These are phyloP conservation scores for Vultur gryphus DNA, from an alignment of 2,797 vertebrate species.

Conservation along the genomic window DNA sequence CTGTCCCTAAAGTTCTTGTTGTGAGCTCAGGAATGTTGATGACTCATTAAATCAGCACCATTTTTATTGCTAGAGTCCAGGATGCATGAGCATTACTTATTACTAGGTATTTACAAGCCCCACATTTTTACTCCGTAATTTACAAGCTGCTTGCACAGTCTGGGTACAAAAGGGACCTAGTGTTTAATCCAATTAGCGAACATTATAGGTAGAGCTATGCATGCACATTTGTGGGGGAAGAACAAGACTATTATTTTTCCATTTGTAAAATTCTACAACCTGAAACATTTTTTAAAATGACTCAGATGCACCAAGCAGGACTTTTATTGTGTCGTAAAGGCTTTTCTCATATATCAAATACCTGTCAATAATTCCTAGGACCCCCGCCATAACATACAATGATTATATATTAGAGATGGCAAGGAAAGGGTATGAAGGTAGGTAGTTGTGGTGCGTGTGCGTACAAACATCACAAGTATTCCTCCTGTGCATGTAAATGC, in stretches of 20 bases:
- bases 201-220: background rate
- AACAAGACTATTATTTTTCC: background rate
- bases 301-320: background rate
- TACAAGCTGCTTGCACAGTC: background rate
- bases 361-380: background rate
- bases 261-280: background rate
- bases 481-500: background rate
- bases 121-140: background rate
- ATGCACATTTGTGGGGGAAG: background rate
- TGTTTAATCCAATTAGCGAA: background rate
- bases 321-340: background rate
- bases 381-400: background rate
- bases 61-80: background rate
- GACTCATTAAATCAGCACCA: background rate
- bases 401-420: background rate
- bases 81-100: background rate
- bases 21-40: background rate
- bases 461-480: background rate
- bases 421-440: background rate
- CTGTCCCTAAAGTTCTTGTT: background rate
- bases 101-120: background rate
- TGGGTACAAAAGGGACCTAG: background rate
- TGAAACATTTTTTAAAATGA: background rate
- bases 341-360: background rate
- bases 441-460: background rate